Conservation (phyloP, 2,797 vertebrate species). For the Sebastolobus alascanus region DNA sequence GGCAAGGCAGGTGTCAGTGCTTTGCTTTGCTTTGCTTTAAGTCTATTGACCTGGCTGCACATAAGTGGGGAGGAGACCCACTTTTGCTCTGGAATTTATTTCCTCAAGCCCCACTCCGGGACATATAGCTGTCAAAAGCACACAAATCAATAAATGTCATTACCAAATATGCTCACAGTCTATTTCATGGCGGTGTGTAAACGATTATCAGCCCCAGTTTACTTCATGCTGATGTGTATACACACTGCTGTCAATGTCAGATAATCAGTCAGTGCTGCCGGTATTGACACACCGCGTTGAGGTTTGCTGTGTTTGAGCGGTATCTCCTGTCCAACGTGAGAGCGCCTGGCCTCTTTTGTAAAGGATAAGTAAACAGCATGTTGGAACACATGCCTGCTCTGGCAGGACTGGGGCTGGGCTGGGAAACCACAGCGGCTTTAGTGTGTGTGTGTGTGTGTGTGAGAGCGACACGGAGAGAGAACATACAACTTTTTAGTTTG, state of each 20-base stretch:
- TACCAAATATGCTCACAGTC: slow-evolving; percentile 4
- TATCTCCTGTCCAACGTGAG: slow-evolving; percentile 56
- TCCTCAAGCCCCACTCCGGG: slow-evolving; percentile 3
- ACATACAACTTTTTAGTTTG: slow-evolving; percentile 29
- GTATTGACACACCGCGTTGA: slow-evolving; percentile 70
- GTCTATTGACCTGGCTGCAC: slow-evolving; percentile 7
- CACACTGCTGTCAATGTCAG: slow-evolving; percentile 40
- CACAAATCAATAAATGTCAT: slow-evolving; percentile 12
- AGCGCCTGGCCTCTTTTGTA: slow-evolving; percentile 69
- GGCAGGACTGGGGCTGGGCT: slow-evolving; percentile 59
- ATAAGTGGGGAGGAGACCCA: slow-evolving; percentile 15
- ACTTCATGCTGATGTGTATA: slow-evolving; percentile 38
- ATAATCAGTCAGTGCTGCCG: slow-evolving; percentile 41
- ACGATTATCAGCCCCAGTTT: slow-evolving; percentile 46
- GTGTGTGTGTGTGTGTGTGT: slow-evolving; percentile 7
- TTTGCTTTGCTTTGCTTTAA: slow-evolving; percentile 35
- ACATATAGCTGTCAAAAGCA: slow-evolving; percentile 22
- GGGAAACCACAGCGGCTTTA: slow-evolving; percentile 50
- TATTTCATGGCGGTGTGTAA: slow-evolving; percentile 40
- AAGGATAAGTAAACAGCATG: slow-evolving; percentile 77
- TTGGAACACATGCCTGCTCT: slow-evolving; percentile 71
- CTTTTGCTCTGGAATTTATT: slow-evolving; percentile 53
- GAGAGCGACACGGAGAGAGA: background rate
- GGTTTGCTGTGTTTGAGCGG: slow-evolving; percentile 62
- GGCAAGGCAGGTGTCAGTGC: slow-evolving; percentile 62